phyloP scores from a whole-genome alignment of 2,888 invertebrate genomes.

The Pristionchus exspectatus region DNA sequence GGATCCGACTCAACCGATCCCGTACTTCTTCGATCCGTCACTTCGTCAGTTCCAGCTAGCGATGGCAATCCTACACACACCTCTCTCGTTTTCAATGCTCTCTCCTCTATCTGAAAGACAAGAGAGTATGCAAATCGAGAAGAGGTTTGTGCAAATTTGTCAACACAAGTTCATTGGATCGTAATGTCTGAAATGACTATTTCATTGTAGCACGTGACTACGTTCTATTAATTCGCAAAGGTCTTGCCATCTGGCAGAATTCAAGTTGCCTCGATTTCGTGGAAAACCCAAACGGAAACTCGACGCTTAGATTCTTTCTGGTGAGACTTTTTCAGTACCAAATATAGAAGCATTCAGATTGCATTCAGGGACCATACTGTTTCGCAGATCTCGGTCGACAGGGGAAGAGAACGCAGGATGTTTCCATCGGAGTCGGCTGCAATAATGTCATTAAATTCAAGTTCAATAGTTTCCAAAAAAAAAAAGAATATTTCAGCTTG shows the following conservation, averaged over 20 bases:
- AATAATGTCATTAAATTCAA: not conserved
- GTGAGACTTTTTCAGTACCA: no score
- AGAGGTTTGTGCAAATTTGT: no score
- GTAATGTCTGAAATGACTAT: no score
- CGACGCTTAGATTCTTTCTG: not conserved
- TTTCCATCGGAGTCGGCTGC: conserved; percentile 28
- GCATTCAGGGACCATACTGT: not conserved
- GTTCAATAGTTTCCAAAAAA: no score
- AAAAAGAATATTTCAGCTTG: not conserved
- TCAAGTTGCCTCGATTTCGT: conserved; percentile 29
- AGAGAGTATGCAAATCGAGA: not conserved
- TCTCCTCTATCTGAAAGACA: not conserved
- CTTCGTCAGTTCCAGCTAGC: not conserved
- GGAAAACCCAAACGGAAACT: conserved; percentile 24
- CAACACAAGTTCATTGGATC: no score
- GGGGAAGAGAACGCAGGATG: conserved; percentile 25
- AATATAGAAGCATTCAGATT: not conserved
- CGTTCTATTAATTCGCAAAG: not conserved
- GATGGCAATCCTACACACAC: no score
- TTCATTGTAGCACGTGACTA: not conserved
- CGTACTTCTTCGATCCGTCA: conserved; percentile 50
- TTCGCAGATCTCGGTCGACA: conserved; percentile 25
- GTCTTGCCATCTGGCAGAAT: conserved; percentile 4
- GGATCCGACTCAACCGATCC: conserved; percentile 24
- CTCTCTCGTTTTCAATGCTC: not conserved